phyloP scores from a whole-genome alignment of 1,140 invertebrate genomes.

The Pseudomyrmex flavicornis region DNA sequence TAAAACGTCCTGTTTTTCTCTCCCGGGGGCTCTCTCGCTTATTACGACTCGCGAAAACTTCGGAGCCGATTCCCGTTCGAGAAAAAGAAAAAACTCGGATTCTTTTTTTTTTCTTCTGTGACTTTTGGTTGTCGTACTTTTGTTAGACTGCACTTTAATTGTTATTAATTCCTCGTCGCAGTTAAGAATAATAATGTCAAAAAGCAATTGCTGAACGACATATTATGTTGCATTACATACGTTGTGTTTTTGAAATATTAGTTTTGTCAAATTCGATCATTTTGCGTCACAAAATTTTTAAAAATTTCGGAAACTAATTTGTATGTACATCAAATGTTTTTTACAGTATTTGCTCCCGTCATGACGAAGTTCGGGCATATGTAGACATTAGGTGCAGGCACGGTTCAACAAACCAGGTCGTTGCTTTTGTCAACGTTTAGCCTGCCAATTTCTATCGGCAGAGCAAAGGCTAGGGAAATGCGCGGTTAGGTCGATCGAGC shows the following conservation, averaged over 20 bases:
- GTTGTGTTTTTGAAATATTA: too few species aligned
- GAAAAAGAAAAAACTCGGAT: not conserved
- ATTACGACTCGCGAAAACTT: slow-evolving; percentile 44
- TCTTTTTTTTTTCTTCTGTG: not conserved
- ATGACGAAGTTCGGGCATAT: not conserved
- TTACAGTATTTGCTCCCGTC: too few species aligned
- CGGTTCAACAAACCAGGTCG: slow-evolving; percentile 7
- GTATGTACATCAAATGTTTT: too few species aligned
- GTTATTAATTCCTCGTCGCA: not conserved
- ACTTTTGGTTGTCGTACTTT: not conserved
- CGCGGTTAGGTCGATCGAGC: slow-evolving; percentile 55
- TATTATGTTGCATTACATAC: not conserved
- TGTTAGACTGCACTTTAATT: slow-evolving; percentile 10
- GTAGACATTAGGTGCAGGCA: too few species aligned
- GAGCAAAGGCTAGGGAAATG: slow-evolving; percentile 63
- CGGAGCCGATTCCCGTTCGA: not conserved
- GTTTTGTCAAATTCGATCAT: too few species aligned
- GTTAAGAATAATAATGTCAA: not conserved
- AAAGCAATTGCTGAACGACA: not conserved
- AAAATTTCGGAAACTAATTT: too few species aligned
- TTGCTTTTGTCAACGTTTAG: slow-evolving; percentile 47
- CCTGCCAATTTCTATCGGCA: slow-evolving; percentile 67
- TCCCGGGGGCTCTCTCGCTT: slow-evolving; percentile 14
- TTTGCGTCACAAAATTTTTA: too few species aligned
- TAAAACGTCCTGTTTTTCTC: slow-evolving; percentile 55